phyloP scores from a whole-genome alignment of 2,888 invertebrate species.

The Pteria penguin region DNA sequence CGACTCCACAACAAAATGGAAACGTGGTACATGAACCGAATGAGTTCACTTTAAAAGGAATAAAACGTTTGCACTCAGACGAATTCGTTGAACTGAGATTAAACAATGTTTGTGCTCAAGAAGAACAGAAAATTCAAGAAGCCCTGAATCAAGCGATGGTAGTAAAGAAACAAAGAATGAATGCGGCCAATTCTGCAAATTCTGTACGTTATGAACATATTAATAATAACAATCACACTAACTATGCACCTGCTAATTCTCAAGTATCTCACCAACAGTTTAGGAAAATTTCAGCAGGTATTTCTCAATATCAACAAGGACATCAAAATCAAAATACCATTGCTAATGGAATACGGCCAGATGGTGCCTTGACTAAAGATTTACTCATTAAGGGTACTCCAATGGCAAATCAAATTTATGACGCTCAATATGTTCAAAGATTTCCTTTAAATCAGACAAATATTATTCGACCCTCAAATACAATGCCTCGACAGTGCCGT shows the following conservation, averaged over 20 bases:
- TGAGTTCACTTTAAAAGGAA: no score
- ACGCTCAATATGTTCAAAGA: not conserved
- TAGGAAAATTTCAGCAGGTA: not conserved
- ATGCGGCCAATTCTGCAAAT: not conserved
- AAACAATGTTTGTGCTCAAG: not conserved
- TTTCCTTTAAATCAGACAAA: not conserved
- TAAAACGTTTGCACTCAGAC: not conserved
- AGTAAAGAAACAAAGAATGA: slow-evolving; percentile 3
- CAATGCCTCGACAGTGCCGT: not conserved
- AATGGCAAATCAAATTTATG: not conserved
- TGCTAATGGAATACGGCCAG: no score
- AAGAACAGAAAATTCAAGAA: slow-evolving; percentile 23
- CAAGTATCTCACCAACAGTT: not conserved
- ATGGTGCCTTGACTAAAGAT: not conserved
- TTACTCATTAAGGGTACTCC: not conserved
- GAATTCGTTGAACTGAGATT: not conserved
- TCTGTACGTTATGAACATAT: no score
- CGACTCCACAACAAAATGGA: not conserved
- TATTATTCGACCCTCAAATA: not conserved
- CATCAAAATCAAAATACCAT: not conserved
- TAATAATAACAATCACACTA: not conserved
- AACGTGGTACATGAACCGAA: not conserved
- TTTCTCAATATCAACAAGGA: not conserved
- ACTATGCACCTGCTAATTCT: not conserved
- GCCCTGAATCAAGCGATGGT: slow-evolving; percentile 14